Evolutionary conservation across 2,797 vertebrate genomes (phyloP).

Genomic region (Xiphophorus birchmanni): DNA sequence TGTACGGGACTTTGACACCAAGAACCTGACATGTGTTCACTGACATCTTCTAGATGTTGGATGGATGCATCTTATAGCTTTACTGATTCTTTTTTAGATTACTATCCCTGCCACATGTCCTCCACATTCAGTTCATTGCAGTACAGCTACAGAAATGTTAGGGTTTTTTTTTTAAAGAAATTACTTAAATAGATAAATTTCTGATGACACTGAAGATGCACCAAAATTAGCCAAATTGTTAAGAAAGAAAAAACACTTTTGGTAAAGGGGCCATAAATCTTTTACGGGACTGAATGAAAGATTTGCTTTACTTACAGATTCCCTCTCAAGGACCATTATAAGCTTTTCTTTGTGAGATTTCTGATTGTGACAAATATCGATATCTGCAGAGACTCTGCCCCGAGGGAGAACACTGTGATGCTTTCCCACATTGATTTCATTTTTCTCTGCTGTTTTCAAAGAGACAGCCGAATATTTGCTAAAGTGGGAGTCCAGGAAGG

Average conservation of each 20-base stretch:
- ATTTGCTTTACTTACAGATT: slow-evolving; percentile 6
- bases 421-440: slow-evolving; percentile 46
- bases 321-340: slow-evolving; percentile 2
- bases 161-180: background rate
- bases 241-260: background rate
- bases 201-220: background rate
- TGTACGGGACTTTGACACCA: background rate
- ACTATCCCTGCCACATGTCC: background rate
- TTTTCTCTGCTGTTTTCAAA: slow-evolving; percentile 37
- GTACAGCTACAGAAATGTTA: background rate
- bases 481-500: slow-evolving; percentile 19
- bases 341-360: slow-evolving; percentile 6
- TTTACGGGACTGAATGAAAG: slow-evolving; percentile 30
- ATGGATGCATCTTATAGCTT: background rate
- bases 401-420: slow-evolving; percentile 4
- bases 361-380: slow-evolving; percentile 39
- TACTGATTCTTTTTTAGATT: background rate
- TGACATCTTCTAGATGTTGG: background rate
- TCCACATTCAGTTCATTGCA: background rate
- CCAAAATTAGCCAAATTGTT: background rate
- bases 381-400: slow-evolving; percentile 12
- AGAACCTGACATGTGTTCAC: background rate
- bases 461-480: slow-evolving; percentile 31
- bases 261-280: slow-evolving; percentile 16
- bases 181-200: background rate